phyloP scores from a whole-genome alignment of 2,797 vertebrate genomes.

The Arctocebus calabarensis region DNA sequence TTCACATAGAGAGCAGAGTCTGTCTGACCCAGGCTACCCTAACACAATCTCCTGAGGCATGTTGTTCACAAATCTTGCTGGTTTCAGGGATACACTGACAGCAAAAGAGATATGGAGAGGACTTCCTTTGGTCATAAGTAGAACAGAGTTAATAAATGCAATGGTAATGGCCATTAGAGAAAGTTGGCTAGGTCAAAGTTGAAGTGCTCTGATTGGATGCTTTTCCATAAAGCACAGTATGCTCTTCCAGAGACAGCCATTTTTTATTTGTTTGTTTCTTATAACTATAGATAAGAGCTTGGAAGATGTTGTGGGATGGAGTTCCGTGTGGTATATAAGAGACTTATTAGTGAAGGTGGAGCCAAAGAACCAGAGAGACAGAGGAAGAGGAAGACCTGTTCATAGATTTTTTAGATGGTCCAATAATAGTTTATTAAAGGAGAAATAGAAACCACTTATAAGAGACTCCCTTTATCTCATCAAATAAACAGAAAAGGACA shows the following conservation, averaged over 20 bases:
- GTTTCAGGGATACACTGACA: constrained; percentile 7
- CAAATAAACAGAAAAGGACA: not conserved
- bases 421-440: not conserved
- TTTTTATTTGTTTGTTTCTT: constrained; percentile 37
- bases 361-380: not conserved
- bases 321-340: not conserved
- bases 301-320: not conserved
- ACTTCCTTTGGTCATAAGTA: constrained; percentile 56
- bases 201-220: not conserved
- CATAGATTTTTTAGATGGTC: not conserved
- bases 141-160: not conserved
- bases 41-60: constrained; percentile 32
- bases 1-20: constrained; percentile 71
- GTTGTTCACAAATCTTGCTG: constrained; percentile 55
- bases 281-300: constrained; percentile 61
- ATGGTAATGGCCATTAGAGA: not conserved
- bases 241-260: not conserved
- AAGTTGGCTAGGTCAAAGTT: not conserved
- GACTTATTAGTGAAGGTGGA: not conserved
- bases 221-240: not conserved
- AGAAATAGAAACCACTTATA: not conserved
- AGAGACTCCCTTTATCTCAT: not conserved
- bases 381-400: not conserved
- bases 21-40: constrained; percentile 58
- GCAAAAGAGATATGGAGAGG: constrained; percentile 67